Percentiles rank a stretch among this genome's conserved stretches.
phyloP scores from a whole-genome alignment of 2,113 vertebrate species.

The Catharus minimus region DNA sequence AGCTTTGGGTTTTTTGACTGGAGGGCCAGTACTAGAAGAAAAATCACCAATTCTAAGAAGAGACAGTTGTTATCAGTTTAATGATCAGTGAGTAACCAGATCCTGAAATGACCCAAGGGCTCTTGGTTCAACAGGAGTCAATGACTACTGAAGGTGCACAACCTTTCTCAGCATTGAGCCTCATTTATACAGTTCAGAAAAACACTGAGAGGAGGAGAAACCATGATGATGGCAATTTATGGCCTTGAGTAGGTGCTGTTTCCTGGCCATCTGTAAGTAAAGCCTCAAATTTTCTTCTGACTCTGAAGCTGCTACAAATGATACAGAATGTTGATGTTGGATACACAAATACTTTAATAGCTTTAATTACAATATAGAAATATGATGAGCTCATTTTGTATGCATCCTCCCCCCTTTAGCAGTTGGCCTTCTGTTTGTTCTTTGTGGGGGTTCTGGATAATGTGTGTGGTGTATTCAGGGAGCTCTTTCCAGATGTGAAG shows the following conservation, averaged over 20 bases:
- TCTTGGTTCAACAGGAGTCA: neutral
- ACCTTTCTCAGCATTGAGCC: neutral
- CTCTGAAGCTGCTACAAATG: neutral
- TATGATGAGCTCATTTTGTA: neutral
- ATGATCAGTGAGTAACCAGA: neutral
- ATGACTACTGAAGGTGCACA: neutral
- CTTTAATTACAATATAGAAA: neutral
- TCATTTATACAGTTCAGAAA: neutral
- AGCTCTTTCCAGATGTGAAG: neutral
- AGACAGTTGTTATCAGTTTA: neutral
- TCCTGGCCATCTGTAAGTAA: neutral
- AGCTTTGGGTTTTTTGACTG: neutral
- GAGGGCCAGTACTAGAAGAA: neutral
- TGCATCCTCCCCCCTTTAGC: neutral
- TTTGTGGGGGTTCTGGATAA: neutral
- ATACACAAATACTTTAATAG: neutral
- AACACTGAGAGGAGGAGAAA: neutral
- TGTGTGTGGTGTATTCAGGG: neutral
- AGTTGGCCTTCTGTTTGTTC: neutral
- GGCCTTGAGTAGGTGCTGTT: neutral
- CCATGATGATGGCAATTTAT: neutral
- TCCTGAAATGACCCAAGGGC: neutral
- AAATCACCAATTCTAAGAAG: neutral
- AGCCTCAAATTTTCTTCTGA: neutral
- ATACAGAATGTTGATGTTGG: neutral